These are phyloP conservation scores for Phoeniculus purpureus DNA, from an alignment of 2,797 vertebrate genomes.

Conservation along the genomic window DNA sequence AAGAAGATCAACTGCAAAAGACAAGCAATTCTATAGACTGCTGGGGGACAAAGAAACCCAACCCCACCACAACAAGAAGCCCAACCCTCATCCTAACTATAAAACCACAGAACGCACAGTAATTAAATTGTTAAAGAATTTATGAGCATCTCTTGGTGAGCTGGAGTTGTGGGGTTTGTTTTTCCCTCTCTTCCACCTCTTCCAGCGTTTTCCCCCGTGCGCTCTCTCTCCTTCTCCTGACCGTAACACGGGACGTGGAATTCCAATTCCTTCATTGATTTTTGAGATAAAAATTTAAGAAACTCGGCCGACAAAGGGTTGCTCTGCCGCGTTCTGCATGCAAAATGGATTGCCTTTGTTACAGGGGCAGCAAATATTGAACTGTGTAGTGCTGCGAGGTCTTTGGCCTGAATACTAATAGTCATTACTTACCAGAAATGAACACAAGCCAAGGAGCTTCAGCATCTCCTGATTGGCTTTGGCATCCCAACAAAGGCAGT, in stretches of 20 bases:
- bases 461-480: conserved; percentile 14
- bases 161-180: not conserved
- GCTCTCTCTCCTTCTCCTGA: conserved; percentile 1
- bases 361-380: conserved; percentile 65
- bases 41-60: not conserved
- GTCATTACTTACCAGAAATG: conserved; percentile 46
- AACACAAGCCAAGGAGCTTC: conserved; percentile 25
- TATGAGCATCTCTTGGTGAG: conserved; percentile 16
- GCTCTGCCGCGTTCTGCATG: conserved; percentile 28
- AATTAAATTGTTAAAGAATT: conserved; percentile 69
- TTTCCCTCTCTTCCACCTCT: not conserved
- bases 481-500: conserved; percentile 7
- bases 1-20: conserved; percentile 46
- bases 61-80: not conserved
- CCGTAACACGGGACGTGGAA: conserved; percentile 18
- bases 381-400: conserved; percentile 21
- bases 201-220: not conserved
- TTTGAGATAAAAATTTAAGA: conserved; percentile 71
- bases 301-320: conserved; percentile 63
- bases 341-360: conserved; percentile 64
- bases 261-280: conserved; percentile 45
- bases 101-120: conserved; percentile 45
- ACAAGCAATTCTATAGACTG: conserved; percentile 42
- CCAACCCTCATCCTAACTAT: not conserved
- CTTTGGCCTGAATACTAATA: conserved; percentile 69